Conservation (phyloP, 2,797 vertebrate species). For the Poeciliopsis gracilis region DNA sequence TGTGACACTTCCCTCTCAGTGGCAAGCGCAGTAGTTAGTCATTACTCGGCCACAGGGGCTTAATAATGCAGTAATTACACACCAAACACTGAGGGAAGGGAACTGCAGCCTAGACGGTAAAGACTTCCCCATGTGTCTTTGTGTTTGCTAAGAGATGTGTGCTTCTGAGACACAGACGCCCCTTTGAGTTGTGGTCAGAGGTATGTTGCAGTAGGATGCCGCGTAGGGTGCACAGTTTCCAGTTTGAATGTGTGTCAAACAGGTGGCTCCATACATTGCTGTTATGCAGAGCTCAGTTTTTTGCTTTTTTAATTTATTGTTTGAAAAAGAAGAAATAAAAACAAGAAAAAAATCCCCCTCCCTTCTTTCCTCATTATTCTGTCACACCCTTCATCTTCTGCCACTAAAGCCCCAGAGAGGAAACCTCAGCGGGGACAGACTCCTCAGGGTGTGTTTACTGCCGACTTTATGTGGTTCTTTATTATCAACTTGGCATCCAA, state of each 20-base stretch:
- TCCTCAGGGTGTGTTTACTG: constrained; percentile 69
- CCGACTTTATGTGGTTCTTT: constrained; percentile 73
- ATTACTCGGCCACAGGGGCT: constrained; percentile 71
- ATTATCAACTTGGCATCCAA: constrained; percentile 70
- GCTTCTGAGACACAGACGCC: constrained; percentile 53
- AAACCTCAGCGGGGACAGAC: constrained; percentile 58
- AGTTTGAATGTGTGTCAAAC: constrained; percentile 21
- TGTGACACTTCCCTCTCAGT: constrained; percentile 61
- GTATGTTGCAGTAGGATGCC: constrained; percentile 27
- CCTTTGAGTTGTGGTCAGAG: constrained; percentile 51
- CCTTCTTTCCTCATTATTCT: constrained; percentile 28
- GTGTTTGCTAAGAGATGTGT: constrained; percentile 17
- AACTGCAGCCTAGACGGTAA: constrained; percentile 64
- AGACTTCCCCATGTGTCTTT: constrained; percentile 74
- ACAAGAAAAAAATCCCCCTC: constrained; percentile 9
- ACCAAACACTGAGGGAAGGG: constrained; percentile 48
- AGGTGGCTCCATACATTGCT: constrained; percentile 38
- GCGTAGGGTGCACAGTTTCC: constrained; percentile 41
- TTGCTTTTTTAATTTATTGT: background rate
- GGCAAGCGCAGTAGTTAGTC: constrained; percentile 58
- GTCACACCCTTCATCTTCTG: constrained; percentile 59
- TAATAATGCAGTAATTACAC: constrained; percentile 77
- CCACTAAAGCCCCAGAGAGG: constrained; percentile 56
- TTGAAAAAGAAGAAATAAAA: constrained; percentile 20
- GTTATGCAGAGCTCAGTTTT: background rate